These are phyloP conservation scores for Nudaria mundana DNA, from an alignment of 2,888 invertebrate species.

Conservation along the genomic window DNA sequence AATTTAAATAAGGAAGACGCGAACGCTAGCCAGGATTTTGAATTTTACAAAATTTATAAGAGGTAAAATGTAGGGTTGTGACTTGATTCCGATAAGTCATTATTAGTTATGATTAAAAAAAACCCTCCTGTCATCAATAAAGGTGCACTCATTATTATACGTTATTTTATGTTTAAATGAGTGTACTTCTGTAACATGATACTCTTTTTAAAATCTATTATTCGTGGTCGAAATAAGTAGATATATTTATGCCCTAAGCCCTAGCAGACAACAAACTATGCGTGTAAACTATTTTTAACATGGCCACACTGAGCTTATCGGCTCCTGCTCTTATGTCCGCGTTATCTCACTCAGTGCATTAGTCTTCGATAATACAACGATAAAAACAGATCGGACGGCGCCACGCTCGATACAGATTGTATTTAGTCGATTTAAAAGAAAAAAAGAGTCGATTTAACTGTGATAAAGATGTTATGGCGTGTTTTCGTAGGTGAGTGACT, in stretches of 20 bases:
- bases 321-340: slow-evolving; percentile 74
- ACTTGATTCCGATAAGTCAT: slow-evolving; percentile 12
- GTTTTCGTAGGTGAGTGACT: slow-evolving; percentile 67
- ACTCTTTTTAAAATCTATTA: too few relatives aligned
- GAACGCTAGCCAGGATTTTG: slow-evolving; percentile 68
- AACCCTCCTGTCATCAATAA: too few relatives aligned
- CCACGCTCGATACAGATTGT: slow-evolving; percentile 75
- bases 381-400: slow-evolving; percentile 77
- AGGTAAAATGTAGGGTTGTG: slow-evolving; percentile 47
- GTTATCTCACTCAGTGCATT: slow-evolving; percentile 77
- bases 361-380: slow-evolving; percentile 77
- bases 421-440: slow-evolving; percentile 69
- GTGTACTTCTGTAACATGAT: too few relatives aligned
- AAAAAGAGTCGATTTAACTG: slow-evolving; percentile 64
- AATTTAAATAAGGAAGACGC: slow-evolving; percentile 80
- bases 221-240: too few relatives aligned
- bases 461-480: slow-evolving; percentile 77
- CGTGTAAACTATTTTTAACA: slow-evolving; percentile 80
- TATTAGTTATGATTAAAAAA: too few relatives aligned
- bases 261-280: slow-evolving; percentile 63
- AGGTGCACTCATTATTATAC: too few relatives aligned
- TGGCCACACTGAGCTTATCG: slow-evolving; percentile 78
- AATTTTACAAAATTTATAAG: slow-evolving; percentile 67
- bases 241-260: slow-evolving; percentile 32
- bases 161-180: too few relatives aligned